Conservation (phyloP, 2,797 vertebrate species). For the Myotis pilosus region DNA sequence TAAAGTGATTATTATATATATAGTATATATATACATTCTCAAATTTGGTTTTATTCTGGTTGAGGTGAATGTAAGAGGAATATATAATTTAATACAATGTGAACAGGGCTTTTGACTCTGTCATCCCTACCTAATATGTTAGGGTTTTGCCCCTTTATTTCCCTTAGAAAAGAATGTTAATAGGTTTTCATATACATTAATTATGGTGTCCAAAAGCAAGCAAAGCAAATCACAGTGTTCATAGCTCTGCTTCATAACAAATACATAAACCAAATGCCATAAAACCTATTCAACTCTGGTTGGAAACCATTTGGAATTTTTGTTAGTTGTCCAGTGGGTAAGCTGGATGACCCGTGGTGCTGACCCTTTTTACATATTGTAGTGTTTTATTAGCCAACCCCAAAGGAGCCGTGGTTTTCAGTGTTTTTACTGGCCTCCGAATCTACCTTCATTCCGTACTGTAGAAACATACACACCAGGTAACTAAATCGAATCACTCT, state of each 20-base stretch:
- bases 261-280: slow-evolving; percentile 87
- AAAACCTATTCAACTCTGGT: slow-evolving; percentile 82
- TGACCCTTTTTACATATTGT: slow-evolving; percentile 83
- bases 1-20: slow-evolving; percentile 81
- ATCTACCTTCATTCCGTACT: slow-evolving; percentile 89
- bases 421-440: slow-evolving; percentile 85
- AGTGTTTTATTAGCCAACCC: slow-evolving; percentile 80
- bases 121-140: slow-evolving; percentile 76
- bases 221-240: slow-evolving; percentile 83
- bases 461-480: slow-evolving; percentile 85
- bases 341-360: slow-evolving; percentile 85
- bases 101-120: slow-evolving; percentile 78
- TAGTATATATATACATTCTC: slow-evolving; percentile 86
- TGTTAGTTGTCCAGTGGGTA: slow-evolving; percentile 80
- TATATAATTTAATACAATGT: slow-evolving; percentile 81
- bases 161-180: slow-evolving; percentile 78
- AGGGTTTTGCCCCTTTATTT: slow-evolving; percentile 76
- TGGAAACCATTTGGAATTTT: slow-evolving; percentile 82
- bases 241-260: slow-evolving; percentile 83
- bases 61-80: slow-evolving; percentile 84
- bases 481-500: slow-evolving; percentile 81
- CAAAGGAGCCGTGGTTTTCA: slow-evolving; percentile 86
- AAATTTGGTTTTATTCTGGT: slow-evolving; percentile 83
- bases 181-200: slow-evolving; percentile 79
- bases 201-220: slow-evolving; percentile 82